Base-by-base conservation (phyloP, 2,888 invertebrate genomes). In the Orthosia gracilis region DNA sequence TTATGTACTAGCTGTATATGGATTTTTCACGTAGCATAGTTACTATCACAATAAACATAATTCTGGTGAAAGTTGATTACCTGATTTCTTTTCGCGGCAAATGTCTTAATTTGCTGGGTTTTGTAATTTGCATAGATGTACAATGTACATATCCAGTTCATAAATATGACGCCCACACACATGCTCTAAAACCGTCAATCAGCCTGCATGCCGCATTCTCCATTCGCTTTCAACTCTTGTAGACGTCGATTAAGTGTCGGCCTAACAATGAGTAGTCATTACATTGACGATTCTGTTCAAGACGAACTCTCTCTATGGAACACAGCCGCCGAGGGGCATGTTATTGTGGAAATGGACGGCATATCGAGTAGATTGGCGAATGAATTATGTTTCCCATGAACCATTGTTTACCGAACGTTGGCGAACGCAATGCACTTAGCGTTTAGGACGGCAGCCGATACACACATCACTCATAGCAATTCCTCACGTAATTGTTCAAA, bases 301-400 rank as follows among this genome's bases (percentile, higher is more conserved):
- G 21, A n/a, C 47, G 13, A 9, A 31, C 55, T n/a, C 21, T 63
- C 45, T 58, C 40, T 49, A 18, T 26, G 21, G 52, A 70, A 72
- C 68, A 64, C 23, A 59, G 55, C 59, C 52, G 7, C 18, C 61
- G 47, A 59, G 64, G 50, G 54, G 21, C n/a, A 54, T 15, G 18
- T 52, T 40, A 76, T 72, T 84, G 57, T 64, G 64, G 65, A 55
- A 69, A 69, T 68, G 55, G 40, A 58, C 50, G 72, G 31, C 62
- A 57, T 47, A 73, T n/a, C 55, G 21, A 47, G 40, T 73, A 23
- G 65, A 63, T 67, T 71, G 68, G 61, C 23, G 76, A 84, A 80
- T 84, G 84, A 86, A 76, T 81, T 80, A 84, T 72, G 78, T 62
- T 64, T 54, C 58, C 71, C 62, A 73, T 73, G 68, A 73, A 75